Evolutionary conservation across 92 coral and sea anemone species (phyloP), one percentile per base, ranked within the genome.

Genomic region (Hydrozoanthus gracilis): DNA sequence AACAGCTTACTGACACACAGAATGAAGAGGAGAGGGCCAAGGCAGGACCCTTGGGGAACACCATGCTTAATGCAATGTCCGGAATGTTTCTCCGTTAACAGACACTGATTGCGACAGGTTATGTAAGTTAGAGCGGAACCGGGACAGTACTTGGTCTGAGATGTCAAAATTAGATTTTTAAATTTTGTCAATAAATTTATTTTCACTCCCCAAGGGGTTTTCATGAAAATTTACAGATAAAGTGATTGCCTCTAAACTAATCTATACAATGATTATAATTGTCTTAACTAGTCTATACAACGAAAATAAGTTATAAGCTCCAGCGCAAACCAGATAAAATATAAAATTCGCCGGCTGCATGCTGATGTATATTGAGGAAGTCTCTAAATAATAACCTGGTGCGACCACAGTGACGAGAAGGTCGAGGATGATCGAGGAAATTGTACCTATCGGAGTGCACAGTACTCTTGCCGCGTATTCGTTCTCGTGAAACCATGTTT

Each of bases 351-450:
- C 68, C 88, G 68, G 93, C 87, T 17, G 69, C 84, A 4, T 27
- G 56, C 73, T 84, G 80, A 16, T 20, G 75, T 46, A 92, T 92
- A 87, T 18, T 87, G 10, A 92, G 27, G 48, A 74, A 70, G 69
- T 90, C 88, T 79, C 89, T 90, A 56, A 92, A 90, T 88, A 92
- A 48, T 39, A 90, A 61, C 39, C 92, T 93, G 69, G 92, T 92
- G 18, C 95, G 90, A 68, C 90, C 95, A 51, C 93, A 90, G 9
- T 39, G 35, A 17, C 95, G 92, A 48, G 82, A 54, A 65, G 87
- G 9, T 84, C 93, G 84, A 65, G 93, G 87, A 67, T 90, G 75
- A 51, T 86, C 93, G 4, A 90, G 85, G 83, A 92, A 90, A 9
- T 88, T 90, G 88, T 90, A 10, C 93, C 95, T 15, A 71, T 48